Conservation (phyloP, 2,113 vertebrate genomes). For the Benitochromis conjunctus region DNA sequence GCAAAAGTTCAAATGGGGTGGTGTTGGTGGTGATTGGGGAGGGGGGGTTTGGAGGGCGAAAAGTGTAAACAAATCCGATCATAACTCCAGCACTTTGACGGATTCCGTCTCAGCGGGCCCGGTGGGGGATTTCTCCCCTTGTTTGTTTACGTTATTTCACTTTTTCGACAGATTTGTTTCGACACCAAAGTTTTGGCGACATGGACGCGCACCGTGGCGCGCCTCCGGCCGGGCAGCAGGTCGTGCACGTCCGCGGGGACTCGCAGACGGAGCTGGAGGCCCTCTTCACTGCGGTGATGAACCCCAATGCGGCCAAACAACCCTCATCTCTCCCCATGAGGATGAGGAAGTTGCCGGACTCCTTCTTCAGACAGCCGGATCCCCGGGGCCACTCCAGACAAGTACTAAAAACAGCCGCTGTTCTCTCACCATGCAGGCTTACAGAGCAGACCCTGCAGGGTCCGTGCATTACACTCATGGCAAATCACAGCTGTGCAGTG, state of each 20-base stretch:
- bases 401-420: constrained; percentile 55
- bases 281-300: constrained; percentile 91
- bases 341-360: constrained; percentile 89
- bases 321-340: constrained; percentile 87
- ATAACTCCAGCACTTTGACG: background rate
- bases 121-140: background rate
- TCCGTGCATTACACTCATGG: background rate
- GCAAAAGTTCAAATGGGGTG: constrained; percentile 35
- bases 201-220: constrained; percentile 76
- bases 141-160: background rate
- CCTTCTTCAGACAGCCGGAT: constrained; percentile 91
- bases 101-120: background rate
- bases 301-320: constrained; percentile 81
- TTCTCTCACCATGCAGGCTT: background rate
- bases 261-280: constrained; percentile 92
- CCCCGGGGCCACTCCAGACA: constrained; percentile 87
- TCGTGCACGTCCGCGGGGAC: constrained; percentile 90
- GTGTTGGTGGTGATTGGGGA: background rate
- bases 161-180: constrained; percentile 47
- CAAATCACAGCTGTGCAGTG: background rate
- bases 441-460: background rate
- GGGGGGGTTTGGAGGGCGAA: background rate
- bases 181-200: constrained; percentile 51
- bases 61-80: constrained; percentile 65
- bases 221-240: constrained; percentile 84